Conservation (phyloP, 2,888 invertebrate species). For the Neoscelio sp. region DNA sequence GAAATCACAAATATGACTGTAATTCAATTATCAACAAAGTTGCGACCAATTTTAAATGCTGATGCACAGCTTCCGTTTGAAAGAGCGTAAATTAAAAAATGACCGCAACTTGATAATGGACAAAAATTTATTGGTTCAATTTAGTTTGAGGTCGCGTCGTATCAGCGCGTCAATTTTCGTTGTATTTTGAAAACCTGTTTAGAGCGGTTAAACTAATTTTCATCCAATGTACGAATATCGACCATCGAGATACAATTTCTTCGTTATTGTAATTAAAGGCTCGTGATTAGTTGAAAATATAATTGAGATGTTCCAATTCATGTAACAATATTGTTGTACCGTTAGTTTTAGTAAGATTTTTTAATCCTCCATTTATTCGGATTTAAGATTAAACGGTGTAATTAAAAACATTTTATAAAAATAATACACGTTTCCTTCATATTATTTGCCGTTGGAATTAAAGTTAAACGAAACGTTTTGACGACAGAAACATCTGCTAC, state of each 20-base stretch:
- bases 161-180: constrained; percentile 14
- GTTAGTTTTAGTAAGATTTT: too few relatives aligned
- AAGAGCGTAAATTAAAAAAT: constrained; percentile 9
- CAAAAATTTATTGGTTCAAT: constrained; percentile 8
- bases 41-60: constrained; percentile 17
- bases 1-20: constrained; percentile 11
- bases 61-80: background rate
- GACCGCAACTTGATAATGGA: constrained; percentile 11
- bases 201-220: constrained; percentile 35
- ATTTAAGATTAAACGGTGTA: too few relatives aligned
- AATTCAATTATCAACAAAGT: constrained; percentile 17
- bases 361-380: too few relatives aligned
- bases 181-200: constrained; percentile 26
- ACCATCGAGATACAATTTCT: constrained; percentile 15
- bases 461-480: constrained; percentile 17
- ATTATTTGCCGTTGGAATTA: background rate
- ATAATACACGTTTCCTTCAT: background rate
- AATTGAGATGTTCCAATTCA: too few relatives aligned
- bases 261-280: constrained; percentile 27
- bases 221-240: constrained; percentile 8
- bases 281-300: background rate
- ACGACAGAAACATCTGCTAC: constrained; percentile 28
- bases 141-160: constrained; percentile 9
- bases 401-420: background rate
- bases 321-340: too few relatives aligned